Evolutionary conservation across 1,140 invertebrate genomes (phyloP), one percentile per base, ranked within the genome.

Genomic region (Lepidostoma basale): DNA sequence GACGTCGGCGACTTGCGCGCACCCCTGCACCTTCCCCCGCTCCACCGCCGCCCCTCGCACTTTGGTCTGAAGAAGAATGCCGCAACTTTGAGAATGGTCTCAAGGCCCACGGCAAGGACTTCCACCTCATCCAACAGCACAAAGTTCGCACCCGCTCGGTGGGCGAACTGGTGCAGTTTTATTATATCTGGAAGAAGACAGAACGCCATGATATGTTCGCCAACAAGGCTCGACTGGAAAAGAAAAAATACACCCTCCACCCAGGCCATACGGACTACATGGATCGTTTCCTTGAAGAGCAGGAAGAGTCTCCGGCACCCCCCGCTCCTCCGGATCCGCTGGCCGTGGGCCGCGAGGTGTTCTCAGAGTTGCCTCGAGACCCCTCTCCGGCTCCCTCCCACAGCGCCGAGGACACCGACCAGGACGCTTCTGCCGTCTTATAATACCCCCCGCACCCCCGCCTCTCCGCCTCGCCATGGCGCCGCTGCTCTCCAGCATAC

Each of bases 121-220:
- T 99, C 81, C 92, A 95, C 81, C 84, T 91, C 67, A 98, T 98
- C 76, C 92, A 97, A 73, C 92, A 95, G 76, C 92, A 96, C 78
- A 97, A 96, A 86, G 95, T 96, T 77, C 86, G 92, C 76, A 98
- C 96, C 49, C 84, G 96, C 76, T 95, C 95, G n/a, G 96, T 98
- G 22, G 94, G 95, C 23, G 97, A 99, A 83, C 82, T 99, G 45
- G 95, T 98, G 33, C 95, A 98, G 77, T 98, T 98, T 84, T 99
- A 99, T 83, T 99, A 99, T 77, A 86, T 98, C 26, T 99, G 97
- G 97, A 99, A 99, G 81, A 99, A 98, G 83, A 98, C 97, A 47
- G 96, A 98, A 79, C 84, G 97, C 39, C 95, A 98, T 80, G 97
- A 98, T 83, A 90, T 86, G 66, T 95, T 94, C 84, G 92, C 92